Evolutionary conservation across 2,113 vertebrate genomes (phyloP), one percentile per base, ranked within the genome.

Genomic region (Synodontis membranacea): DNA sequence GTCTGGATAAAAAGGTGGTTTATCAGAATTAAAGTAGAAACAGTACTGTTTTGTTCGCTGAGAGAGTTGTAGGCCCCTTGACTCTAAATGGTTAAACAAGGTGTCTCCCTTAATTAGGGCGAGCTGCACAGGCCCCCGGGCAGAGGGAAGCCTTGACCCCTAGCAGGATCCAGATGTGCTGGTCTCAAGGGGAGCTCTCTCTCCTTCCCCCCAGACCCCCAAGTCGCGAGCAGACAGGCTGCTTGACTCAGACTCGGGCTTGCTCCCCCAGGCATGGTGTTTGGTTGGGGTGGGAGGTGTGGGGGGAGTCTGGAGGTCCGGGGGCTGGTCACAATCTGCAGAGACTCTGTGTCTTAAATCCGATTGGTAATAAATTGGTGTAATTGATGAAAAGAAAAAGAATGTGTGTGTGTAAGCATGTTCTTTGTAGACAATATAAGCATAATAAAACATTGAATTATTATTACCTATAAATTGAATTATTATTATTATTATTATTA

Each of bases 111-210:
- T 97, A 97, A 97, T 97, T 97, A 97, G 95, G 93, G 93, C 94
- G 95, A 95, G 93, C 96, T 96, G 95, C 95, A 93, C 94, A 97
- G 96, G 98, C 98, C 97, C 97, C 94, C 96, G 95, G 97, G 97
- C 97, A 94, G 95, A 95, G 95, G 96, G 96, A 96, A 96, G 96
- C 94, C 96, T 97, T 98, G 98, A 99, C 98, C 97, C 97, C 95
- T 97, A 97, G 97, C 97, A 96, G 96, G 96, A 97, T 98, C 98
- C 98, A 99, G 98, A 99, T 99, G 98, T 99, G 96, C 95, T 66
- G 93, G 94, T 97, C 97, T 95, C 96, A 89, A 94, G 97, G 98
- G 92, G 91, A 76, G 44, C 84, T 79, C 84, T 80, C 84, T 80
- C 93, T 87, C 90, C 86, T 89, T 90, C 91, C 86, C 91, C 87